These are phyloP conservation scores for Heliopora coerulea DNA, from an alignment of 92 coral and sea anemone genomes.

Conservation along the genomic window DNA sequence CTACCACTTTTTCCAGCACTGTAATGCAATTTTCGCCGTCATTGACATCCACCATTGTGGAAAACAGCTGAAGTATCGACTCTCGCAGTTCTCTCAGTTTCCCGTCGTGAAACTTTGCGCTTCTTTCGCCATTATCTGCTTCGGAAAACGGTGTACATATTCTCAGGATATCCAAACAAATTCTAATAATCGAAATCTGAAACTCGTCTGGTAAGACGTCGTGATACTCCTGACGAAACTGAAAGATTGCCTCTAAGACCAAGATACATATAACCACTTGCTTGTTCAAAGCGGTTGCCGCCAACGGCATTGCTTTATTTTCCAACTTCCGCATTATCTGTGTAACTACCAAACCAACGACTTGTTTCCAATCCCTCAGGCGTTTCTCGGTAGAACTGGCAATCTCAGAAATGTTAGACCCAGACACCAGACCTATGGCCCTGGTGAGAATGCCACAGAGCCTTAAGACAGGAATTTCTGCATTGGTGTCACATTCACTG, in stretches of 20 bases:
- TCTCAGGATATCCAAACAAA: conserved; percentile 13
- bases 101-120: too few relatives aligned
- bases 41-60: conserved; percentile 4
- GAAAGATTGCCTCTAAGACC: conserved; percentile 10
- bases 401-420: neutral
- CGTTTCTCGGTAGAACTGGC: neutral
- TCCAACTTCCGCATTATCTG: conserved; percentile 8
- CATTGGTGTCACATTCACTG: neutral
- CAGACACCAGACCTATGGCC: conserved; percentile 1
- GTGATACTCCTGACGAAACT: neutral
- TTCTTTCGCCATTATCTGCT: neutral
- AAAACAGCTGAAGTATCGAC: neutral
- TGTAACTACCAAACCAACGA: conserved; percentile 2
- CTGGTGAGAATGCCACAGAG: conserved; percentile 5
- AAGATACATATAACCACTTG: neutral
- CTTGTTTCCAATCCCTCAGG: neutral
- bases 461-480: neutral
- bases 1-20: conserved; percentile 8
- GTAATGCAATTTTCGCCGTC: conserved; percentile 13
- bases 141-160: neutral
- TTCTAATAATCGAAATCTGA: conserved; percentile 7
- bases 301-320: neutral
- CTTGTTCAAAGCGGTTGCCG: too few relatives aligned
- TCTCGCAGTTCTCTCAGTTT: conserved; percentile 2
- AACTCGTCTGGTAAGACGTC: conserved; percentile 13